Base-by-base conservation (phyloP, 2,888 invertebrate species). In the Tipula unca region DNA sequence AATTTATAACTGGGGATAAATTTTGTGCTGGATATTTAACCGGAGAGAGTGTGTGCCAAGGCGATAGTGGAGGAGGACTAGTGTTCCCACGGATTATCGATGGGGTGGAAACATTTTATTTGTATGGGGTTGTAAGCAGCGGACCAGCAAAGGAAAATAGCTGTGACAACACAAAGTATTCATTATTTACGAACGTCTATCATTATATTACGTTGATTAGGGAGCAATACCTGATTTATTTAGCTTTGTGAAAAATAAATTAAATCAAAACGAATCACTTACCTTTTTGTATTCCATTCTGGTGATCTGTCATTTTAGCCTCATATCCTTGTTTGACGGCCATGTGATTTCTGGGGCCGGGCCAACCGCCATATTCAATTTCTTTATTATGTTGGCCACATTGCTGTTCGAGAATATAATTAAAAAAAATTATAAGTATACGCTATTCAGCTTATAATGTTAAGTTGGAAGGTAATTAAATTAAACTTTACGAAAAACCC, bases 221-320 rank as follows among this genome's bases (percentile, higher is more conserved):
- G 8, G 35, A 32, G 36, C 20, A 36, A 36, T 84, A 84, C 20
- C 20, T 84, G 13, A 32, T 6, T 10, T 84, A 84, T 39, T 39
- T 84, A 14, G 1, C 32, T 5, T 35, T 83, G 32, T 83, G n/a
- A 82, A 14, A 14, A 29, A 32, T 25, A 25, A 69, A 25, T 25
- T 25, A 1, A 69, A 69, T 69, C 1, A 69, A 25, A 25, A 69
- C n/a, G 3, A n/a, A n/a, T n/a, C 6, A 86, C 89, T 89, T 88
- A 91, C 91, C 91, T 90, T 91, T 91, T 87, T 91, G 91, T 87
- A 91, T 88, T 88, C 90, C 91, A 85, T 89, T 90, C 87, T 91
- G 91, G 87, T 91, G 91, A 88, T 90, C 91, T 87, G 90, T 91
- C 91, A 91, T 91, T 89, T 91, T 91, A 86, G 91, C 91, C 91